Conservation (phyloP, 2,797 vertebrate genomes). For the Tarsius wallacei region DNA sequence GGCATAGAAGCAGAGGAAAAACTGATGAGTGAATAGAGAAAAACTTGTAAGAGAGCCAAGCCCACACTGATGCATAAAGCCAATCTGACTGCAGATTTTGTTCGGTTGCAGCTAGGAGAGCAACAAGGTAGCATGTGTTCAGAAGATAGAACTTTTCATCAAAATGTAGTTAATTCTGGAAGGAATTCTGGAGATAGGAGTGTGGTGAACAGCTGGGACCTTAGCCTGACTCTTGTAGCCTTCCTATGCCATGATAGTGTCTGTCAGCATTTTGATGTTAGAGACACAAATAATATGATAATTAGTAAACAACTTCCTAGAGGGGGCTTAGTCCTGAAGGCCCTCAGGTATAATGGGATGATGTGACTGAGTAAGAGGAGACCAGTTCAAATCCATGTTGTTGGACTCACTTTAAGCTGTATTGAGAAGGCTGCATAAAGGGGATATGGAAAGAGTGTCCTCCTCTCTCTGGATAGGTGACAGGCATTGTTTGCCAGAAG, state of each 20-base stretch:
- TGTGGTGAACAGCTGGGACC: background rate
- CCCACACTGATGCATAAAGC: background rate
- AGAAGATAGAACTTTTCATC: slow-evolving; percentile 22
- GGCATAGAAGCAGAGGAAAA: background rate
- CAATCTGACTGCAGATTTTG: background rate
- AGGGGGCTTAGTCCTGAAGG: background rate
- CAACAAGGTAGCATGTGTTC: slow-evolving; percentile 2
- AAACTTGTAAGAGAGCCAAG: slow-evolving; percentile 41
- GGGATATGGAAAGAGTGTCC: background rate
- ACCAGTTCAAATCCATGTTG: background rate
- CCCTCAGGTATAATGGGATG: background rate
- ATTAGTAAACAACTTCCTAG: background rate
- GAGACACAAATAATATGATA: background rate
- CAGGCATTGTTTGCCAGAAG: background rate
- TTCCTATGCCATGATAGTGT: background rate
- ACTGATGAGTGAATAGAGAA: background rate
- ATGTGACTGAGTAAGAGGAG: background rate
- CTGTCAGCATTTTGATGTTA: background rate
- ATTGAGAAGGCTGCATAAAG: background rate
- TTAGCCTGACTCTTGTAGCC: background rate
- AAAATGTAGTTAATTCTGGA: slow-evolving; percentile 16
- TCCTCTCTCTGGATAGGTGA: background rate
- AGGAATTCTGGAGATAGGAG: background rate
- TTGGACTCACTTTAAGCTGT: background rate
- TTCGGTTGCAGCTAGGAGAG: background rate